Percentiles rank a stretch among this genome's conserved stretches.
Conservation (phyloP, 2,888 invertebrate species). For the Leptothorax acervorum region DNA sequence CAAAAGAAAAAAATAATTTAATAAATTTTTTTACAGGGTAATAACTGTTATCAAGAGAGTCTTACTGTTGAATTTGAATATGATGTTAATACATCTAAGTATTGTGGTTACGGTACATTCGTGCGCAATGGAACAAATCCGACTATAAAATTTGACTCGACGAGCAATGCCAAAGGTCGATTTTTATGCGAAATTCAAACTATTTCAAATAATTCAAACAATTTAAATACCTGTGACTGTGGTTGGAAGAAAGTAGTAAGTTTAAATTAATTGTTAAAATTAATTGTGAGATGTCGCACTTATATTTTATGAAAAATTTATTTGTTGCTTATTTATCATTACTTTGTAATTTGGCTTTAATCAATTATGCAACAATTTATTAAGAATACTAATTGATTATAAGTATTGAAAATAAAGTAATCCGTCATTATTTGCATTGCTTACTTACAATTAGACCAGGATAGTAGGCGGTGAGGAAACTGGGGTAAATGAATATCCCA, state of each 20-base stretch:
- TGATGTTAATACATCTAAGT: constrained; percentile 85
- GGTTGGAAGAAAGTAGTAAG: constrained; percentile 87
- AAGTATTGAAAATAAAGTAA: not conserved
- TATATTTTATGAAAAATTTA: not conserved
- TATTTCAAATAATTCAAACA: too few species aligned
- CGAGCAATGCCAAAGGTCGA: constrained; percentile 83
- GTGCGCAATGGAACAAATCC: constrained; percentile 72
- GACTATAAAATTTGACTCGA: constrained; percentile 74
- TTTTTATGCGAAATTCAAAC: constrained; percentile 86
- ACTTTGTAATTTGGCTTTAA: not conserved
- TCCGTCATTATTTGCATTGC: not conserved
- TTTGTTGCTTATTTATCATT: not conserved
- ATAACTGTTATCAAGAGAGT: constrained; percentile 86
- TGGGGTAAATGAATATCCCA: constrained; percentile 11
- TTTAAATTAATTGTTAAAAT: constrained; percentile 27
- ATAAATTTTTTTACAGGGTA: constrained; percentile 82
- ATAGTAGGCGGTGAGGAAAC: constrained; percentile 86
- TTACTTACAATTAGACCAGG: constrained; percentile 83
- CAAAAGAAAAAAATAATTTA: not conserved
- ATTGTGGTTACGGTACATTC: constrained; percentile 87
- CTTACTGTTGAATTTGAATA: constrained; percentile 86
- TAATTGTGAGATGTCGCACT: not conserved
- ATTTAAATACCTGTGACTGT: constrained; percentile 87
- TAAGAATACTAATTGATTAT: not conserved
- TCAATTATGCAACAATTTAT: not conserved